These are phyloP conservation scores for Cerceris ruficornis DNA, from an alignment of 2,888 invertebrate genomes.

Conservation along the genomic window DNA sequence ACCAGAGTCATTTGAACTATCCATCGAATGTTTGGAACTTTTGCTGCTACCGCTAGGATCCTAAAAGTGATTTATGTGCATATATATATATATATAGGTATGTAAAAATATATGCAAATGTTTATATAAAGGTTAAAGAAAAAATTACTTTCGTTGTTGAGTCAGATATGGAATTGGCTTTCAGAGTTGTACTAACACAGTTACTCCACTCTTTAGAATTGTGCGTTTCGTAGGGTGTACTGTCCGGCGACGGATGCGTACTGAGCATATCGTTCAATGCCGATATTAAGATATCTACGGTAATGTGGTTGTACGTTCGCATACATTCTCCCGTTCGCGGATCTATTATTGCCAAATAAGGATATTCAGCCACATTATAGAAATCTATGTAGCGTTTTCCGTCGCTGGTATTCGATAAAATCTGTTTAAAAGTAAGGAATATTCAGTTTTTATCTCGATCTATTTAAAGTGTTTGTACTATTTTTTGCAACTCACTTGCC, in stretches of 20 bases:
- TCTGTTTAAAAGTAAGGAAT: slow-evolving; percentile 62
- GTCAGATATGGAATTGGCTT: slow-evolving; percentile 56
- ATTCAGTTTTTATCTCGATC: not conserved
- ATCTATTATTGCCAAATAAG: slow-evolving; percentile 87
- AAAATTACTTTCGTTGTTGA: slow-evolving; percentile 49
- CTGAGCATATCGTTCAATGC: slow-evolving; percentile 79
- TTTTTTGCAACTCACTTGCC: slow-evolving; percentile 83
- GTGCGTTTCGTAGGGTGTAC: slow-evolving; percentile 67
- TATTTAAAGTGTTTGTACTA: not conserved
- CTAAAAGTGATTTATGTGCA: slow-evolving; percentile 12
- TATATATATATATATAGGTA: too few species aligned
- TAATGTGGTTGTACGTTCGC: slow-evolving; percentile 76
- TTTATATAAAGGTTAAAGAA: not conserved
- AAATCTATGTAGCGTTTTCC: slow-evolving; percentile 86
- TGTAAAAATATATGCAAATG: not conserved
- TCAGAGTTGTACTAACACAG: slow-evolving; percentile 38
- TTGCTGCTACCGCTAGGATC: slow-evolving; percentile 39
- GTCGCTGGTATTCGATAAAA: slow-evolving; percentile 83
- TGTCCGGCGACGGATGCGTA: slow-evolving; percentile 78
- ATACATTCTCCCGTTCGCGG: slow-evolving; percentile 86
- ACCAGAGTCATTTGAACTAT: slow-evolving; percentile 41
- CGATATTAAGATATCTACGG: slow-evolving; percentile 77
- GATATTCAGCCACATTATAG: slow-evolving; percentile 85
- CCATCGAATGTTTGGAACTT: slow-evolving; percentile 45
- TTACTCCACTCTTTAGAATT: slow-evolving; percentile 61